Conservation (phyloP, 2,797 vertebrate genomes). For the Hipposideros larvatus region DNA sequence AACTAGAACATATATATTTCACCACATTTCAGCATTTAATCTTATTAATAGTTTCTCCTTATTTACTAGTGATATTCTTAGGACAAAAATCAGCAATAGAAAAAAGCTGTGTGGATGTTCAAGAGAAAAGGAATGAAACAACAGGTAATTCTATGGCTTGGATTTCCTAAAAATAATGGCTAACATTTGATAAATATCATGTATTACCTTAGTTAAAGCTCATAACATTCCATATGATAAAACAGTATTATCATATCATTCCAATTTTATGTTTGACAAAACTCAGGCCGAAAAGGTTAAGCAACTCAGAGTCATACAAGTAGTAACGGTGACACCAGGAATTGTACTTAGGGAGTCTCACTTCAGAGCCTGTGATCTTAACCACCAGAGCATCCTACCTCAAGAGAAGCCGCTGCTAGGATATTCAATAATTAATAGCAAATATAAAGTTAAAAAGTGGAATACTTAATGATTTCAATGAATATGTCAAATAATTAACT, state of each 20-base stretch:
- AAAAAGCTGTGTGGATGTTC: background rate
- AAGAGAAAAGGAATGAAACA: background rate
- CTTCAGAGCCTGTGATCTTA: background rate
- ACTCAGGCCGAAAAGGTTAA: background rate
- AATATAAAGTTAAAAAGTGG: background rate
- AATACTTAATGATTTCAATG: background rate
- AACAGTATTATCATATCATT: background rate
- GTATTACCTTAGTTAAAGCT: background rate
- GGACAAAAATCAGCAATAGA: background rate
- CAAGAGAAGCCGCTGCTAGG: background rate
- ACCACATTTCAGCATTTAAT: background rate
- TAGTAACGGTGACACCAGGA: too few species aligned
- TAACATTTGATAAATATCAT: background rate
- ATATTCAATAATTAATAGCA: background rate
- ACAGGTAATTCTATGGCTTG: slow-evolving; percentile 56
- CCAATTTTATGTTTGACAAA: background rate
- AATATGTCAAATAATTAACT: background rate
- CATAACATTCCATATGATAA: background rate
- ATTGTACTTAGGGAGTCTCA: background rate
- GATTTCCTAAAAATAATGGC: background rate
- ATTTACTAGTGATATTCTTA: slow-evolving; percentile 41
- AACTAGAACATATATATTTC: background rate
- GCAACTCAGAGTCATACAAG: background rate
- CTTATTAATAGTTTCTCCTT: slow-evolving; percentile 4
- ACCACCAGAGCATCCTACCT: background rate